phyloP scores from a whole-genome alignment of 2,797 vertebrate species.

The Diceros bicornis region DNA sequence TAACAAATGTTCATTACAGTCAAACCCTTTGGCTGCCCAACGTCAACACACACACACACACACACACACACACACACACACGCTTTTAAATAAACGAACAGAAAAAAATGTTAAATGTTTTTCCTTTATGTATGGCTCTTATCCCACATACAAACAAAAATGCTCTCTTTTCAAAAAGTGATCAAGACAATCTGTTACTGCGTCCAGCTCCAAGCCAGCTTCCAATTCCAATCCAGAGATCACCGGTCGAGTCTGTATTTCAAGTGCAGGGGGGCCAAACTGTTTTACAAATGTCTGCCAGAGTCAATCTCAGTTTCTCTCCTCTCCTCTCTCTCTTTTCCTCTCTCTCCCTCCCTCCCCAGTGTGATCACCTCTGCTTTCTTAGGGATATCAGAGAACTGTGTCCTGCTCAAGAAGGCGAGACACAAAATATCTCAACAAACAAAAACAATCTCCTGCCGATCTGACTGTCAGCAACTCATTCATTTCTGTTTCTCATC shows the following conservation, averaged over 20 bases:
- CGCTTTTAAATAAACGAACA: neutral
- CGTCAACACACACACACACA: fast-evolving
- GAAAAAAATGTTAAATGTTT: neutral
- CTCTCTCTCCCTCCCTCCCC: too few relatives aligned
- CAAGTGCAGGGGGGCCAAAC: neutral
- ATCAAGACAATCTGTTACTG: neutral
- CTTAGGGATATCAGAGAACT: neutral
- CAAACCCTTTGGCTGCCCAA: neutral
- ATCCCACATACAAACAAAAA: neutral
- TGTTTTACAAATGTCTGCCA: neutral
- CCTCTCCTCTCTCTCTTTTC: too few relatives aligned
- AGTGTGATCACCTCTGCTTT: neutral
- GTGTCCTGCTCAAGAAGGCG: neutral
- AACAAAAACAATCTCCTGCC: neutral
- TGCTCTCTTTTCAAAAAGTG: neutral
- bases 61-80: fast-evolving
- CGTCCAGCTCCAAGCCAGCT: neutral
- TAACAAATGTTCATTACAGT: neutral
- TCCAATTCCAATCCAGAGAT: too few relatives aligned
- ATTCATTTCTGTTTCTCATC: neutral
- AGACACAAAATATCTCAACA: neutral
- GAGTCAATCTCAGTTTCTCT: neutral
- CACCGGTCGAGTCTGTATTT: neutral
- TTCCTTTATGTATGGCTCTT: neutral
- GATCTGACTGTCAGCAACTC: neutral